Conservation (phyloP, 2,113 vertebrate species). For the Mixornis gularis region DNA sequence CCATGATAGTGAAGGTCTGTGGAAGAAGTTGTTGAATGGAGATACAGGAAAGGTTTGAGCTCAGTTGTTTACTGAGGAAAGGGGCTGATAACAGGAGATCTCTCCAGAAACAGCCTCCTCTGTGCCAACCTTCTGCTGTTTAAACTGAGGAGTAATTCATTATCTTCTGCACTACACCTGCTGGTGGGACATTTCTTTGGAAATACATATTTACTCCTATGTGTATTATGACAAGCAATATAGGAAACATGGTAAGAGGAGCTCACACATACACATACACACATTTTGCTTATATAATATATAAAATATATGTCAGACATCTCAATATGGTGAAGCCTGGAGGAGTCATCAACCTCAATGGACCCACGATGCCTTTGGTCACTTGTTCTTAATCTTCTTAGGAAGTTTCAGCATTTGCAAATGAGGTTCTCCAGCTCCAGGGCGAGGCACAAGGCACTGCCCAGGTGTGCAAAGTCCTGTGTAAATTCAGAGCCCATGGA, state of each 20-base stretch:
- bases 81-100: not conserved
- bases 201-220: not conserved
- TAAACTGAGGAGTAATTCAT: not conserved
- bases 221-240: not conserved
- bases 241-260: not conserved
- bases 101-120: not conserved
- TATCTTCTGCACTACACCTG: not conserved
- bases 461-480: not conserved
- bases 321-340: not conserved
- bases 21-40: not conserved
- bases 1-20: not conserved
- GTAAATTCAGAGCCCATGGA: not conserved
- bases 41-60: not conserved
- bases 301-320: not conserved
- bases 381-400: fast-evolving
- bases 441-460: fast-evolving
- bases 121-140: not conserved
- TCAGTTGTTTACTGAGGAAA: not conserved
- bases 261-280: fast-evolving
- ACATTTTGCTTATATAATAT: not conserved
- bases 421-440: not conserved
- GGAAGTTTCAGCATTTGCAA: not conserved
- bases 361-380: not conserved
- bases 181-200: not conserved
- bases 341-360: not conserved